Evolutionary conservation across 2,888 invertebrate species (phyloP).

Genomic region (Drosophila kokeensis): DNA sequence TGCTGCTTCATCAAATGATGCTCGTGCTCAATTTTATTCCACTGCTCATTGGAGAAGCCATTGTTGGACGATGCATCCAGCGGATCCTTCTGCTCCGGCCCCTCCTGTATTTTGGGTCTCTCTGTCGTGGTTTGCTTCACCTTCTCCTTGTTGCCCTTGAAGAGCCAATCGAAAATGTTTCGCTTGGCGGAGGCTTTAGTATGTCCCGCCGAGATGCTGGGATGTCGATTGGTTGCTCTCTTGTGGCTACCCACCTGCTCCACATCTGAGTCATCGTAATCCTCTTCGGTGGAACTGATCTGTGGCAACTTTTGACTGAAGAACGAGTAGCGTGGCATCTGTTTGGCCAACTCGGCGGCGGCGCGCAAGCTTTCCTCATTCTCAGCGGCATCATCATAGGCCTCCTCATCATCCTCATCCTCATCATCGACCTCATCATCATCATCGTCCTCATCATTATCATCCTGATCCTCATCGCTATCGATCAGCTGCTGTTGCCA

Average conservation of each 20-base stretch:
- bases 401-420: conserved; percentile 50
- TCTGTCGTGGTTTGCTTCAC: conserved; percentile 15
- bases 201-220: conserved; percentile 53
- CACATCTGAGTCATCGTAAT: conserved; percentile 48
- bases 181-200: conserved; percentile 64
- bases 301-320: conserved; percentile 61
- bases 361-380: conserved; percentile 41
- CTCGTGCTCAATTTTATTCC: conserved; percentile 84
- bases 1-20: conserved; percentile 77
- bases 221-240: conserved; percentile 45
- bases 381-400: conserved; percentile 46
- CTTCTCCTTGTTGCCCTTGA: conserved; percentile 51
- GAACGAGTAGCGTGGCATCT: conserved; percentile 73
- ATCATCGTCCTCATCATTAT: conserved; percentile 61
- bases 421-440: conserved; percentile 49
- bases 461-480: conserved; percentile 55
- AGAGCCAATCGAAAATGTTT: conserved; percentile 67
- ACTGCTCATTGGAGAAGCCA: conserved; percentile 82
- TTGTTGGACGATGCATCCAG: conserved; percentile 46
- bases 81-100: conserved; percentile 29
- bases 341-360: conserved; percentile 55
- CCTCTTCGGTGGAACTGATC: conserved; percentile 47
- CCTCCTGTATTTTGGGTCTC: conserved; percentile 17
- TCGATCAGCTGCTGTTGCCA: conserved; percentile 60
- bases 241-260: not conserved